phyloP scores from a whole-genome alignment of 1,140 invertebrate genomes.

The Hypothenemus hampei region DNA sequence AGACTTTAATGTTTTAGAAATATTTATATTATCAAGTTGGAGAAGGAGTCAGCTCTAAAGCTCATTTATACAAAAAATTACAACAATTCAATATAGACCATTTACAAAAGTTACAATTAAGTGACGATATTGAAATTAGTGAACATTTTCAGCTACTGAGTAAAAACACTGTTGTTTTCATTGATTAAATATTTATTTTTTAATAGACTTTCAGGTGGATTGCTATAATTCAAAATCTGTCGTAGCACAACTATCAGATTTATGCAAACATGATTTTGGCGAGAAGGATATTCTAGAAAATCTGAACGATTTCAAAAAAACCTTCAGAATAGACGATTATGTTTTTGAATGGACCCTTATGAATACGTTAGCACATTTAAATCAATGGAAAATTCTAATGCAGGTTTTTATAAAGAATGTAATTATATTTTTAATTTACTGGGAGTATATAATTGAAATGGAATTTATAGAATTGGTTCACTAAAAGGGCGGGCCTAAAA shows the following conservation, averaged over 20 bases:
- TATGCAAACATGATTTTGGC: constrained; percentile 32
- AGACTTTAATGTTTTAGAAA: constrained; percentile 25
- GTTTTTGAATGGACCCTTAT: constrained; percentile 39
- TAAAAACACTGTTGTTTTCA: constrained; percentile 5
- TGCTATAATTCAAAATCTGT: constrained; percentile 29
- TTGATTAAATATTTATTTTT: background rate
- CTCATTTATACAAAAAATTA: constrained; percentile 27
- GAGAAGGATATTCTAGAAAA: constrained; percentile 27
- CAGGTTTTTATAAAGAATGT: constrained; percentile 38
- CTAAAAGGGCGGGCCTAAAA: constrained; percentile 36
- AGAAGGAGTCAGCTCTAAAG: constrained; percentile 25
- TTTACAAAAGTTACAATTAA: constrained; percentile 25
- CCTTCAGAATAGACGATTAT: constrained; percentile 36
- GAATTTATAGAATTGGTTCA: constrained; percentile 37
- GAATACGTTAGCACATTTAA: constrained; percentile 33
- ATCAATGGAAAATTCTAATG: constrained; percentile 34
- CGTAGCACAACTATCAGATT: constrained; percentile 31
- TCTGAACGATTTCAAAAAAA: constrained; percentile 31
- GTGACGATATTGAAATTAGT: constrained; percentile 29
- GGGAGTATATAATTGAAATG: too few relatives aligned
- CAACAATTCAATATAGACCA: constrained; percentile 31
- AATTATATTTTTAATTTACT: too few relatives aligned
- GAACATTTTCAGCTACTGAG: constrained; percentile 32
- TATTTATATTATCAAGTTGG: constrained; percentile 34
- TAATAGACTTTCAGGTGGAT: constrained; percentile 36